phyloP scores from a whole-genome alignment of 1,140 invertebrate genomes.

The Trachelipus rathkii region DNA sequence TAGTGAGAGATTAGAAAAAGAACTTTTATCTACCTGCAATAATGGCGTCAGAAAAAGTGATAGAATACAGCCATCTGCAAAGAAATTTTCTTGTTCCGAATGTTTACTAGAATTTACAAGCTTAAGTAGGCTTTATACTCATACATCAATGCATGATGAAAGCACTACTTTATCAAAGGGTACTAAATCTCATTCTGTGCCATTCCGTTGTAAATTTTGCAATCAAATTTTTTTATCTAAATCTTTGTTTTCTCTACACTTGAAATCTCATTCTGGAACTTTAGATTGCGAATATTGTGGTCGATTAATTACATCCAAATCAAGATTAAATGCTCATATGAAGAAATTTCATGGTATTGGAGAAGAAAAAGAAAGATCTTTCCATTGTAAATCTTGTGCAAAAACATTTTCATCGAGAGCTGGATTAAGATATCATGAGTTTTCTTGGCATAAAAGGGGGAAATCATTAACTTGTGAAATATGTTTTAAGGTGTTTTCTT shows the following conservation, averaged over 20 bases:
- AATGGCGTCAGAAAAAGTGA: neutral
- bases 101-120: neutral
- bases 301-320: constrained; percentile 39
- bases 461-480: constrained; percentile 36
- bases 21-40: neutral
- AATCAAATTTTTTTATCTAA: too few relatives aligned
- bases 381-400: constrained; percentile 36
- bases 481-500: constrained; percentile 40
- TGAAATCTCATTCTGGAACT: constrained; percentile 31
- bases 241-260: constrained; percentile 11
- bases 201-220: too few relatives aligned
- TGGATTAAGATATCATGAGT: constrained; percentile 40
- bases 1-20: neutral
- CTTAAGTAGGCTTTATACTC: neutral
- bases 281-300: constrained; percentile 40
- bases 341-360: constrained; percentile 44
- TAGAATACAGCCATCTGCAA: neutral
- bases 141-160: too few relatives aligned
- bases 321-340: constrained; percentile 38
- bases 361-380: constrained; percentile 36
- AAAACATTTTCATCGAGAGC: constrained; percentile 40
- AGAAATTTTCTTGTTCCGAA: neutral
- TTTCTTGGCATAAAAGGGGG: constrained; percentile 36
- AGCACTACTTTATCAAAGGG: too few relatives aligned
- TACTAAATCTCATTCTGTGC: too few relatives aligned